phyloP scores from a whole-genome alignment of 1,140 invertebrate genomes.

The Formica exsecta region DNA sequence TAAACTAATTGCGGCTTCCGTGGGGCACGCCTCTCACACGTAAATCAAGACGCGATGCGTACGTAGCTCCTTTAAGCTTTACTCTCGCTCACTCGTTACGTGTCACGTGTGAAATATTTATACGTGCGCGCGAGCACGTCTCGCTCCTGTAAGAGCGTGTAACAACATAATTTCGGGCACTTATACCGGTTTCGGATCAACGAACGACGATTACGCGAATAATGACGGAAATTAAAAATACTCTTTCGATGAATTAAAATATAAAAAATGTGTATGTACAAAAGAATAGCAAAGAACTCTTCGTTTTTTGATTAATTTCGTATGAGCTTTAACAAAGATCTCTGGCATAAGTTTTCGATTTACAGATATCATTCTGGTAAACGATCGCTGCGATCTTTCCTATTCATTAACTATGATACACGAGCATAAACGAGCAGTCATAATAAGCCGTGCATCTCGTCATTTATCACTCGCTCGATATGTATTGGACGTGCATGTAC shows the following conservation, averaged over 20 bases:
- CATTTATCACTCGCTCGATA: slow-evolving; percentile 71
- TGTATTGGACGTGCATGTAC: slow-evolving; percentile 63
- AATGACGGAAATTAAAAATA: slow-evolving; percentile 25
- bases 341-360: neutral
- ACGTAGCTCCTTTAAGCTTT: slow-evolving; percentile 65
- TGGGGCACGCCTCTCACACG: slow-evolving; percentile 82
- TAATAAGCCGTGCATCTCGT: slow-evolving; percentile 67
- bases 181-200: slow-evolving; percentile 27
- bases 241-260: neutral
- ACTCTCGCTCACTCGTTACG: slow-evolving; percentile 74
- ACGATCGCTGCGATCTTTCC: slow-evolving; percentile 66
- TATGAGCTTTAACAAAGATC: neutral
- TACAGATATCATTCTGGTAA: slow-evolving; percentile 9
- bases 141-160: slow-evolving; percentile 43
- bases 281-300: no score
- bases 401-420: slow-evolving; percentile 54
- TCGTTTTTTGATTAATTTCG: neutral
- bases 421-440: slow-evolving; percentile 67
- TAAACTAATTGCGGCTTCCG: slow-evolving; percentile 86
- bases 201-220: neutral
- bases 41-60: slow-evolving; percentile 83
- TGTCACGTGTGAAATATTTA: slow-evolving; percentile 73
- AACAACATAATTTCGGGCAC: slow-evolving; percentile 68
- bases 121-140: slow-evolving; percentile 31
- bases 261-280: neutral